Conservation (phyloP, 2,797 vertebrate species). For the Smutsia temminckii region DNA sequence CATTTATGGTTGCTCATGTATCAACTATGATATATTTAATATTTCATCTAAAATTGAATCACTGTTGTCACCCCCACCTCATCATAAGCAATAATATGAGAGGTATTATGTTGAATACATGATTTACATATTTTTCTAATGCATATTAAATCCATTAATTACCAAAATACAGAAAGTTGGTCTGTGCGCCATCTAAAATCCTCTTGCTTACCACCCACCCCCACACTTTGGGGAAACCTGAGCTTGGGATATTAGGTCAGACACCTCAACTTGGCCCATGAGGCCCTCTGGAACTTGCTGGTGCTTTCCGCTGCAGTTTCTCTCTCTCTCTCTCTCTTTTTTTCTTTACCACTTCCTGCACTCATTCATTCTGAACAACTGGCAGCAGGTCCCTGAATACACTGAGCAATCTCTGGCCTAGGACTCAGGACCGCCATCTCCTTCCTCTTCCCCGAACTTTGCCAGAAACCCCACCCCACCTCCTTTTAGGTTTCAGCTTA, state of each 20-base stretch:
- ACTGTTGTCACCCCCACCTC: not conserved
- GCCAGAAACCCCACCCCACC: not conserved
- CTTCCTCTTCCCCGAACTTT: not conserved
- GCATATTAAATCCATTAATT: not conserved
- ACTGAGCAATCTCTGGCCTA: not conserved
- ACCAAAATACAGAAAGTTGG: not conserved
- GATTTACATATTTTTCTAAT: not conserved
- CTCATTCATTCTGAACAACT: conserved; percentile 14
- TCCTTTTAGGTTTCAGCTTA: not conserved
- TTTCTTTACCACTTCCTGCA: not conserved
- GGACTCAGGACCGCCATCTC: not conserved
- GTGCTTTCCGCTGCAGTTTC: not conserved
- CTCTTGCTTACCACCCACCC: not conserved
- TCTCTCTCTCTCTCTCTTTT: not conserved
- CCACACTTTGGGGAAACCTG: not conserved
- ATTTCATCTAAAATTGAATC: not conserved
- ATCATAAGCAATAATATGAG: conserved; percentile 26
- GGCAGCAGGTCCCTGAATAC: not conserved
- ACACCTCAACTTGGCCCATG: not conserved
- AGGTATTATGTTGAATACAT: not conserved
- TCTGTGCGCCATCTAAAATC: not conserved
- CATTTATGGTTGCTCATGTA: not conserved
- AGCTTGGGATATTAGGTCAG: not conserved
- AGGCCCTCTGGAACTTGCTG: not conserved
- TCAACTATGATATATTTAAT: not conserved